Evolutionary conservation across 2,113 vertebrate genomes (phyloP).

Genomic region (Dolichallabes microphthalmus): DNA sequence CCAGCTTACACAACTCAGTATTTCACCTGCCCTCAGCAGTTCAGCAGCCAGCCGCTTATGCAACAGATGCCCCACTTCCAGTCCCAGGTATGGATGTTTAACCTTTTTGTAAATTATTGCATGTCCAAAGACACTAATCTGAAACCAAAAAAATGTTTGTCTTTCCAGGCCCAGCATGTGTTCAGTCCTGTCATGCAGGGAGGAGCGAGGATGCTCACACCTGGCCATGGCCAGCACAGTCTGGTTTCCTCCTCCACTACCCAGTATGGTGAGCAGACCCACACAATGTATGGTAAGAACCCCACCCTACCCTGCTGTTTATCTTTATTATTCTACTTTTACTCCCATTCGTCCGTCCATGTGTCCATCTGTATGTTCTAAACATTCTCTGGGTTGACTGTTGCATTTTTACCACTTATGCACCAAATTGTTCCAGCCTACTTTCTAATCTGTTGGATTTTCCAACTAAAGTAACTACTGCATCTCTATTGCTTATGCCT

Average conservation of each 20-base stretch:
- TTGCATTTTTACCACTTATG: not conserved
- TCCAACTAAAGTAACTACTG: not conserved
- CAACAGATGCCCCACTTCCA: constrained; percentile 97
- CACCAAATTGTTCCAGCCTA: not conserved
- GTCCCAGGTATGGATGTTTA: constrained; percentile 80
- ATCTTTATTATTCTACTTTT: not conserved
- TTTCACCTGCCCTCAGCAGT: constrained; percentile 95
- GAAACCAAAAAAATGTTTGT: not conserved
- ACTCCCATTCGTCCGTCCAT: not conserved
- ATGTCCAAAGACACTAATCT: not conserved
- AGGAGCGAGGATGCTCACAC: constrained; percentile 91
- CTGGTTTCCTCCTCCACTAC: constrained; percentile 89
- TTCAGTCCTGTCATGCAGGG: constrained; percentile 96
- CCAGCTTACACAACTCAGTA: constrained; percentile 93
- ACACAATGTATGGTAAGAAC: constrained; percentile 97
- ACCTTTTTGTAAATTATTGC: not conserved
- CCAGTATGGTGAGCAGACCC: constrained; percentile 96
- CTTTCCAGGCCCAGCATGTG: constrained; percentile 87
- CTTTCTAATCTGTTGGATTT: not conserved
- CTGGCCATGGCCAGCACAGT: constrained; percentile 86
- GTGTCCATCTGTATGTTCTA: not conserved
- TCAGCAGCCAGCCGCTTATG: constrained; percentile 91
- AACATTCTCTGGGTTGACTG: not conserved
- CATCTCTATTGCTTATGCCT: not conserved
- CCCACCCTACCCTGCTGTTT: not conserved